A percentile compares a stretch with the other conserved stretches of the same genome.
These are phyloP conservation scores for Drosophila parvula DNA, from an alignment of 1,140 invertebrate species.

Conservation along the genomic window DNA sequence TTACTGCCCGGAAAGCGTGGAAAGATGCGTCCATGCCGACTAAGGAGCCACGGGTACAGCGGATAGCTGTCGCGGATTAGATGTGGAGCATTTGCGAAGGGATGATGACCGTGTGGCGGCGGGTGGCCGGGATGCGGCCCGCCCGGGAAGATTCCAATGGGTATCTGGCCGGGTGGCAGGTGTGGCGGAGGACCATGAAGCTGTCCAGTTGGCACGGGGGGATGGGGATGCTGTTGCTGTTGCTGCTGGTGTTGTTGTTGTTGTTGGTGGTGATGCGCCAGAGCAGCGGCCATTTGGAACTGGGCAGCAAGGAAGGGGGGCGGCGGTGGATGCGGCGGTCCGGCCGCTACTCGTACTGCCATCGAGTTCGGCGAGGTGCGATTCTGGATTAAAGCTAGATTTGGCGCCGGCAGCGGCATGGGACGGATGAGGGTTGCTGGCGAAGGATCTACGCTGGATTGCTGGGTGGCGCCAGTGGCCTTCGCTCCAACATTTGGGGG, in stretches of 20 bases:
- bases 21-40: constrained; percentile 94
- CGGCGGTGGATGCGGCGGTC: constrained; percentile 72
- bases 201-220: constrained; percentile 78
- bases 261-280: constrained; percentile 84
- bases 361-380: constrained; percentile 56
- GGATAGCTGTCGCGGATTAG: constrained; percentile 92
- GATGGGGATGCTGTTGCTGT: constrained; percentile 74
- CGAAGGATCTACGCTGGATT: constrained; percentile 55
- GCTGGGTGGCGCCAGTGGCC: neutral
- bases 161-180: constrained; percentile 85
- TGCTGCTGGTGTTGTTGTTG: constrained; percentile 83
- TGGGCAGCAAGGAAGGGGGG: constrained; percentile 89
- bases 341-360: constrained; percentile 73
- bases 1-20: constrained; percentile 95
- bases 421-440: constrained; percentile 84
- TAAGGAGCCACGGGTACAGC: constrained; percentile 95
- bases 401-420: constrained; percentile 72
- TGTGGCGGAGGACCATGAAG: constrained; percentile 84
- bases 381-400: constrained; percentile 72
- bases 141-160: constrained; percentile 80
- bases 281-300: constrained; percentile 88
- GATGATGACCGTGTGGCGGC: constrained; percentile 85
- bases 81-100: constrained; percentile 86
- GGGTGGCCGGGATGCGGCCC: constrained; percentile 74
- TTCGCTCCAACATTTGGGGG: constrained; percentile 44